Percentiles rank a stretch among this genome's conserved stretches.
Conservation (phyloP, 2,797 vertebrate species). For the Helarctos malayanus region DNA sequence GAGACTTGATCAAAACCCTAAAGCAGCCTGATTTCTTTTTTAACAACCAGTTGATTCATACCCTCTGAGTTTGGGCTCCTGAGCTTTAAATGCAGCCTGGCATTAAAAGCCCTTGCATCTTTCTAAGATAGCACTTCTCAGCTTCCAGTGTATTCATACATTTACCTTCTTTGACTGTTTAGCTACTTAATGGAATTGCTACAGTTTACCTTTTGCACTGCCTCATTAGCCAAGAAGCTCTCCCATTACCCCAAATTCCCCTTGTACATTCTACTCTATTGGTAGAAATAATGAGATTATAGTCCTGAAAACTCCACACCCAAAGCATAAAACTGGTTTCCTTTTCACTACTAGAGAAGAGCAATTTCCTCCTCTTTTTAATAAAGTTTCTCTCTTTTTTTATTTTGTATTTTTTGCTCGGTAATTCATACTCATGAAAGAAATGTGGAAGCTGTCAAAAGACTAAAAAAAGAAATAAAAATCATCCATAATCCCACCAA, state of each 20-base stretch:
- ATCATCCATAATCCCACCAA: not conserved
- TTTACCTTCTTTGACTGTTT: not conserved
- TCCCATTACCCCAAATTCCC: not conserved
- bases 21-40: not conserved
- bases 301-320: not conserved
- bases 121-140: not conserved
- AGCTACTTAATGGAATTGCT: not conserved
- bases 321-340: not conserved
- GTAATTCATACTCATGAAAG: conserved; percentile 19
- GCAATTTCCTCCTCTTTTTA: not conserved
- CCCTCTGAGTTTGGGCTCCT: not conserved
- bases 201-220: not conserved
- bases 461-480: conserved; percentile 41
- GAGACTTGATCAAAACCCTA: not conserved
- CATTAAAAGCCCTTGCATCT: not conserved
- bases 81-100: not conserved
- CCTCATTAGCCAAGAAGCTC: not conserved
- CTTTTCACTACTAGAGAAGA: not conserved
- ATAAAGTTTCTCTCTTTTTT: not conserved
- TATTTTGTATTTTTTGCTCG: not conserved
- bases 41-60: not conserved
- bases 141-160: rapidly evolving
- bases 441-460: conserved; percentile 59
- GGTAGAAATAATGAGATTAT: not conserved
- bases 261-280: not conserved